These are phyloP conservation scores for Epicampocera succincta DNA, from an alignment of 2,888 invertebrate species.

Conservation along the genomic window DNA sequence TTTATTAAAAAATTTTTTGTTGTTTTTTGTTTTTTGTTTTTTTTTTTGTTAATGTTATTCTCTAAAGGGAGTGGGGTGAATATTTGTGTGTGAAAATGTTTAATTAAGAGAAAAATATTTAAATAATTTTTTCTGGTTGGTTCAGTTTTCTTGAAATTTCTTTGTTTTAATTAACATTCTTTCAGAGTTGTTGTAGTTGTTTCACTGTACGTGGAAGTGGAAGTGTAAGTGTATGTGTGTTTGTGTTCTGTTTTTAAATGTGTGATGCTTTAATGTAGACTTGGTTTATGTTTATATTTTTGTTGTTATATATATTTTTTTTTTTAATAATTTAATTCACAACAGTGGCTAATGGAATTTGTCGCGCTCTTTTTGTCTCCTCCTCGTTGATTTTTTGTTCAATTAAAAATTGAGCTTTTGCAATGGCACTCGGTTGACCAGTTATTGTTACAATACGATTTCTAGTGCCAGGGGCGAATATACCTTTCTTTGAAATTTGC, in stretches of 20 bases:
- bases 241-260: conserved; percentile 22
- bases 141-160: conserved; percentile 64
- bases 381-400: conserved; percentile 98
- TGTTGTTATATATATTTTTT: conserved; percentile 51
- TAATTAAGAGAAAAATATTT: conserved; percentile 63
- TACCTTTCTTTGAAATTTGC: conserved; percentile 99
- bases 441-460: conserved; percentile 98
- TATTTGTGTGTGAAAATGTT: conserved; percentile 29
- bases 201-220: conserved; percentile 20
- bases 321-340: conserved; percentile 76
- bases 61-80: conserved; percentile 19
- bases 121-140: conserved; percentile 65
- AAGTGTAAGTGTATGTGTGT: conserved; percentile 28
- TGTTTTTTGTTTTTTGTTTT: conserved; percentile 16
- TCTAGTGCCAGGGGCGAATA: conserved; percentile 97
- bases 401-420: conserved; percentile 96
- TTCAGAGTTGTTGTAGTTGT: conserved; percentile 62
- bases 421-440: conserved; percentile 93
- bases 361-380: conserved; percentile 96
- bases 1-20: too few relatives aligned
- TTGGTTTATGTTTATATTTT: conserved; percentile 42
- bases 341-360: conserved; percentile 87
- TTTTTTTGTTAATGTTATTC: conserved; percentile 41
- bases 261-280: conserved; percentile 15
- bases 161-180: conserved; percentile 66